Percentiles rank a stretch among this genome's conserved stretches.
Conservation (phyloP, 2,797 vertebrate genomes). For the Ctenopoma multispine region DNA sequence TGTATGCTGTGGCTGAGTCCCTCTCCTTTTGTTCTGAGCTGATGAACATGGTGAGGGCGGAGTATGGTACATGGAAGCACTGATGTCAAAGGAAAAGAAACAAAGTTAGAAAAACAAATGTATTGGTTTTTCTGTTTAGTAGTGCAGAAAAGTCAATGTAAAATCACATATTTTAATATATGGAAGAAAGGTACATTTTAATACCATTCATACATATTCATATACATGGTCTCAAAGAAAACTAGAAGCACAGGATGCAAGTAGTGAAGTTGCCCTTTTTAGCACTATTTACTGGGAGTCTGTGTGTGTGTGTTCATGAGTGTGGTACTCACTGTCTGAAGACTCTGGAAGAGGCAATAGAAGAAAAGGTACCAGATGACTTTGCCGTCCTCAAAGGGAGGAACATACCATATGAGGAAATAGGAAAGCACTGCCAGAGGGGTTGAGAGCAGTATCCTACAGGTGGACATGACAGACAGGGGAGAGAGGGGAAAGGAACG, state of each 20-base stretch:
- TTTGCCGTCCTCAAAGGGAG: slow-evolving; percentile 87
- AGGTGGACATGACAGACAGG: slow-evolving; percentile 16
- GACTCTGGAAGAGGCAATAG: slow-evolving; percentile 96
- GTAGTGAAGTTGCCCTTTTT: too few relatives aligned
- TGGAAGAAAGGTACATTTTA: too few relatives aligned
- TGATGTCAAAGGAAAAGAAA: slow-evolving; percentile 55
- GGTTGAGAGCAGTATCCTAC: slow-evolving; percentile 94
- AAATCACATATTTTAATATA: too few relatives aligned
- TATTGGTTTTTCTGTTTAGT: neutral
- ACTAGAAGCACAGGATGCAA: too few relatives aligned
- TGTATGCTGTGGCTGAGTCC: slow-evolving; percentile 96
- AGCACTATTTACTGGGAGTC: neutral
- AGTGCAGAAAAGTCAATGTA: too few relatives aligned
- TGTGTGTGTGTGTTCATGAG: neutral
- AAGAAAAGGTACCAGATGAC: slow-evolving; percentile 95
- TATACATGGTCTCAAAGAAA: too few relatives aligned
- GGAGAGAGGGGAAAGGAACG: neutral
- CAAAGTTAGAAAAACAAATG: neutral
- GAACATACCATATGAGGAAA: slow-evolving; percentile 96
- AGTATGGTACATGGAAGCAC: slow-evolving; percentile 99
- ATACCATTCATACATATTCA: too few relatives aligned
- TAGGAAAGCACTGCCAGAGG: slow-evolving; percentile 92
- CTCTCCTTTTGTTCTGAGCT: slow-evolving; percentile 96
- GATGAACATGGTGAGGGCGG: slow-evolving; percentile 99
- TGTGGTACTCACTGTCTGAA: slow-evolving; percentile 91